Percentiles rank a stretch among this genome's conserved stretches.
These are phyloP conservation scores for Cactoblastis cactorum DNA, from an alignment of 2,888 invertebrate genomes.

Conservation along the genomic window DNA sequence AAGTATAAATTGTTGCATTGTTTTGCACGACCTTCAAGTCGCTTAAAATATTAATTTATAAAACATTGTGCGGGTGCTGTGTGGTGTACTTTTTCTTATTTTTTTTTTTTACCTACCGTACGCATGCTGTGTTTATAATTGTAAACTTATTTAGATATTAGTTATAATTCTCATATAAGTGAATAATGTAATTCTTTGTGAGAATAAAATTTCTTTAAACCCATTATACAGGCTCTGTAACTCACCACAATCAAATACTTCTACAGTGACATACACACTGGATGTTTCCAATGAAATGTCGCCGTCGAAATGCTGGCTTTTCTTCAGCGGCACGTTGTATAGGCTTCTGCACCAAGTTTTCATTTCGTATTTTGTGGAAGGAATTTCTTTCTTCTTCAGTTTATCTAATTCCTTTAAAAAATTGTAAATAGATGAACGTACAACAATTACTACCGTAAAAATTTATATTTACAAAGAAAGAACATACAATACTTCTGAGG, in stretches of 20 bases:
- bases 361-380: conserved; percentile 34
- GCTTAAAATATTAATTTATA: no score
- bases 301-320: conserved; percentile 54
- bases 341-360: conserved; percentile 46
- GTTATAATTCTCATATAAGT: no score
- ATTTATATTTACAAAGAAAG: neutral
- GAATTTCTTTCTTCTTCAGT: conserved; percentile 39
- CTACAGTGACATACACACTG: conserved; percentile 58
- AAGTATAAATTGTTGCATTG: no score
- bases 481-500: conserved; percentile 57
- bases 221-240: no score
- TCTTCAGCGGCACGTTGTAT: conserved; percentile 41
- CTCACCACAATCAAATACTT: conserved; percentile 65
- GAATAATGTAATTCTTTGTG: no score
- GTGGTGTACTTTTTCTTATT: no score
- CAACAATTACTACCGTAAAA: neutral
- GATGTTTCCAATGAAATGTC: conserved; percentile 53
- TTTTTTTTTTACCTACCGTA: no score
- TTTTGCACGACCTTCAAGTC: no score
- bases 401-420: conserved; percentile 46
- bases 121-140: no score
- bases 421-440: neutral
- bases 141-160: no score
- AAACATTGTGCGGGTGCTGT: no score
- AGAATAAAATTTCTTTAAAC: no score